Evolutionary conservation across 1,140 invertebrate species (phyloP).

Genomic region (Battus philenor): DNA sequence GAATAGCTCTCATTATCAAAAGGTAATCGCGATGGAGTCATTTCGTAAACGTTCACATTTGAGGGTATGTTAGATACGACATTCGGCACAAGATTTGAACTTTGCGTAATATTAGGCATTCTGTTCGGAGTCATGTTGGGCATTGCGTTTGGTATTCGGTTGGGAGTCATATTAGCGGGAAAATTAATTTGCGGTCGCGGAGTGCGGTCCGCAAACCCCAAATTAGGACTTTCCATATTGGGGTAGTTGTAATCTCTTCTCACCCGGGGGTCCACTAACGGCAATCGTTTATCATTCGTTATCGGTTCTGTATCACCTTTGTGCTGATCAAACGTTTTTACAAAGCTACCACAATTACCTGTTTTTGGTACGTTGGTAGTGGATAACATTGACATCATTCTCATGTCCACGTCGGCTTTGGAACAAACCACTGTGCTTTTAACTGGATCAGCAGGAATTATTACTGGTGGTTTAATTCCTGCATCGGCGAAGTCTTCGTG

Average conservation of each 20-base stretch:
- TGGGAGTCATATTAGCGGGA: constrained; percentile 29
- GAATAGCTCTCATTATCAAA: constrained; percentile 38
- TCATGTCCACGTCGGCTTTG: constrained; percentile 59
- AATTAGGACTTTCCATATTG: constrained; percentile 22
- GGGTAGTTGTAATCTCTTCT: constrained; percentile 32
- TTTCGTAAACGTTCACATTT: constrained; percentile 36
- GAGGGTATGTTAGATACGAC: constrained; percentile 19
- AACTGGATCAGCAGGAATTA: constrained; percentile 59
- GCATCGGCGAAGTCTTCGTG: constrained; percentile 40
- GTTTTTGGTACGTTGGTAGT: constrained; percentile 5
- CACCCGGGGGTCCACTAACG: constrained; percentile 34
- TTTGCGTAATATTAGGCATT: constrained; percentile 13
- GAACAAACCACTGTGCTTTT: constrained; percentile 27
- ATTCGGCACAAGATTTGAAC: constrained; percentile 18
- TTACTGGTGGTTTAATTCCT: constrained; percentile 43
- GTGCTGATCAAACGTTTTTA: constrained; percentile 12
- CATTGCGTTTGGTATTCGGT: constrained; percentile 21
- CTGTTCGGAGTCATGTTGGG: constrained; percentile 18
- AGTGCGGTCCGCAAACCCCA: constrained; percentile 3
- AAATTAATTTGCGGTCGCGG: background rate
- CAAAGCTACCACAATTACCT: background rate
- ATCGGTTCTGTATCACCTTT: constrained; percentile 14
- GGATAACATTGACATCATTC: constrained; percentile 13
- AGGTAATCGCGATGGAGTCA: constrained; percentile 37
- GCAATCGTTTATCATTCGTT: constrained; percentile 18